phyloP scores from a whole-genome alignment of 2,888 invertebrate genomes.

The Marasmarcha lunaedactyla region DNA sequence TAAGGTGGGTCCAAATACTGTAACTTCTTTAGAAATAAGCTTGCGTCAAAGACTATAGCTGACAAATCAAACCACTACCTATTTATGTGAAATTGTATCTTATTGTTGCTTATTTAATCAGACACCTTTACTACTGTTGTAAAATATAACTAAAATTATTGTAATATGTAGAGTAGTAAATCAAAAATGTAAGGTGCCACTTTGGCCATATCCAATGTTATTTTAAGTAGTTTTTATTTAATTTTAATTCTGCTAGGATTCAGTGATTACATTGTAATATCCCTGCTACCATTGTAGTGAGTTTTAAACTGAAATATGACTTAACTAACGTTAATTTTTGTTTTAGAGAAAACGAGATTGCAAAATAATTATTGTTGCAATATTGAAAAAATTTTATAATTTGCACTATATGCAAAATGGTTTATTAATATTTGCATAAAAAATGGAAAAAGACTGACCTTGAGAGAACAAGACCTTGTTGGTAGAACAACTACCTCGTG shows the following conservation, averaged over 20 bases:
- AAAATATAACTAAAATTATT: background rate
- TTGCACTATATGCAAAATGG: too few relatives aligned
- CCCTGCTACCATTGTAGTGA: too few relatives aligned
- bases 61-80: background rate
- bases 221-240: background rate
- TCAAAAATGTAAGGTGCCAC: slow-evolving; percentile 39
- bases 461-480: too few relatives aligned
- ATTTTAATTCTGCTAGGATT: too few relatives aligned
- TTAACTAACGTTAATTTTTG: too few relatives aligned
- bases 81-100: slow-evolving; percentile 1
- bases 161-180: slow-evolving; percentile 1
- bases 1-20: slow-evolving; percentile 43
- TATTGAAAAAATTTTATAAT: too few relatives aligned
- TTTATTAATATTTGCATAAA: too few relatives aligned
- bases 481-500: background rate
- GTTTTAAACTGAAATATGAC: too few relatives aligned
- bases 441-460: background rate
- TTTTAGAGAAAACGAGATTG: too few relatives aligned
- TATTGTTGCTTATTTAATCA: background rate
- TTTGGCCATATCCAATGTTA: slow-evolving; percentile 18
- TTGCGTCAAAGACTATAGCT: background rate
- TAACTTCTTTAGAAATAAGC: slow-evolving; percentile 17
- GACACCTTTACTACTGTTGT: too few relatives aligned
- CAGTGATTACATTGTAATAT: too few relatives aligned
- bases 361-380: too few relatives aligned